Conservation (phyloP, 2,888 invertebrate species). For the Leptinotarsa juncta region DNA sequence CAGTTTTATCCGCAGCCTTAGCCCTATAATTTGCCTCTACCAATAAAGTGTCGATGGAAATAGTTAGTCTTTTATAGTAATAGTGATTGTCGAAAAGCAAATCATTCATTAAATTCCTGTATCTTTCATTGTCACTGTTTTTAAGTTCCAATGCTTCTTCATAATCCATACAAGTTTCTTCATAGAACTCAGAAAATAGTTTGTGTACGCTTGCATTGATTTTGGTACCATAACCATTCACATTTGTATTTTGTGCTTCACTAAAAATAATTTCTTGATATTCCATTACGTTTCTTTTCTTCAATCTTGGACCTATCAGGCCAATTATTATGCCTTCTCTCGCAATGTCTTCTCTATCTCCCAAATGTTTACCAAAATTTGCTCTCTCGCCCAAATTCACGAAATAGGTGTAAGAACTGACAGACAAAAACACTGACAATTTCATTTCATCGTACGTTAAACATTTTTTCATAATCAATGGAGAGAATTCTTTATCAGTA, state of each 20-base stretch:
- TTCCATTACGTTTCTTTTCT: conserved; percentile 70
- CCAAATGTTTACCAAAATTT: conserved; percentile 67
- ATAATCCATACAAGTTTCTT: conserved; percentile 44
- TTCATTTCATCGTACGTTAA: conserved; percentile 73
- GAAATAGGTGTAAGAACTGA: conserved; percentile 70
- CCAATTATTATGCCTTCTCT: conserved; percentile 68
- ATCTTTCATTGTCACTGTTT: conserved; percentile 35
- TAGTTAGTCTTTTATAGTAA: conserved; percentile 68
- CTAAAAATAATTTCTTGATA: conserved; percentile 72
- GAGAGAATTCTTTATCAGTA: conserved; percentile 65
- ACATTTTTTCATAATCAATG: conserved; percentile 66
- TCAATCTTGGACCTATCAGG: conserved; percentile 68
- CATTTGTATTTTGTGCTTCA: conserved; percentile 61
- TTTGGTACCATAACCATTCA: conserved; percentile 66
- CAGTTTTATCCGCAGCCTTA: conserved; percentile 66
- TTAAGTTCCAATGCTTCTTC: conserved; percentile 33
- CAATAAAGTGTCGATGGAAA: conserved; percentile 73
- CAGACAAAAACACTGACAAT: conserved; percentile 69
- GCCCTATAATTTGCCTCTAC: conserved; percentile 74
- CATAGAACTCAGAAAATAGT: conserved; percentile 55
- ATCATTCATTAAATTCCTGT: conserved; percentile 37
- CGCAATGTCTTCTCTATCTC: conserved; percentile 64
- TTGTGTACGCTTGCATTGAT: conserved; percentile 44
- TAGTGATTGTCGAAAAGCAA: conserved; percentile 56
- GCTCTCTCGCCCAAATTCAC: conserved; percentile 70